phyloP scores from a whole-genome alignment of 2,888 invertebrate species.

The Diachrysia chrysitis region DNA sequence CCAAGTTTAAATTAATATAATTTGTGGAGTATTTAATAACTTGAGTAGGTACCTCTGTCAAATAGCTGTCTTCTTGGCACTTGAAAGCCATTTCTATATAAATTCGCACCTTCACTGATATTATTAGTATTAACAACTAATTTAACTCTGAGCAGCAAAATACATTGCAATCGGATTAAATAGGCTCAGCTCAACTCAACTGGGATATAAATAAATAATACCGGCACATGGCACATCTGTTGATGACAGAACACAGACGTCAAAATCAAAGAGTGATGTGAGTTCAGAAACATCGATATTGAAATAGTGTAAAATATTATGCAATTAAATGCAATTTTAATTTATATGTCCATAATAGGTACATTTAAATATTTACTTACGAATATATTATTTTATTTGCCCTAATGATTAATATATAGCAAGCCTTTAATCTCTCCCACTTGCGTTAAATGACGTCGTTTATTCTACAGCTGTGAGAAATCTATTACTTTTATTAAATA shows the following conservation, averaged over 20 bases:
- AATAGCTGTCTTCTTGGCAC: slow-evolving; percentile 92
- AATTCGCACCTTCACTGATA: neutral
- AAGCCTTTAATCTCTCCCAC: too few species aligned
- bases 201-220: slow-evolving; percentile 1
- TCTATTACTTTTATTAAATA: too few species aligned
- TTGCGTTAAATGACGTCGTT: too few species aligned
- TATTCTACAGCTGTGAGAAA: too few species aligned
- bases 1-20: too few species aligned
- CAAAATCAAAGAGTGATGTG: neutral
- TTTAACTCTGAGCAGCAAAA: neutral
- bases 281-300: neutral
- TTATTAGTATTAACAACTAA: neutral
- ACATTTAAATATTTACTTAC: too few species aligned
- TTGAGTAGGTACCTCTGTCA: slow-evolving; percentile 88
- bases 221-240: neutral
- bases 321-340: neutral
- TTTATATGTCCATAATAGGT: too few species aligned
- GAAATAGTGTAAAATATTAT: neutral
- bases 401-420: too few species aligned
- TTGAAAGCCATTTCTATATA: slow-evolving; percentile 91
- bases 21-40: neutral
- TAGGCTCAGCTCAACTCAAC: too few species aligned
- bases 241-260: neutral
- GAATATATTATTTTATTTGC: too few species aligned
- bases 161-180: neutral